phyloP scores from a whole-genome alignment of 2,113 vertebrate genomes.

The Cricetomys ansorgei region DNA sequence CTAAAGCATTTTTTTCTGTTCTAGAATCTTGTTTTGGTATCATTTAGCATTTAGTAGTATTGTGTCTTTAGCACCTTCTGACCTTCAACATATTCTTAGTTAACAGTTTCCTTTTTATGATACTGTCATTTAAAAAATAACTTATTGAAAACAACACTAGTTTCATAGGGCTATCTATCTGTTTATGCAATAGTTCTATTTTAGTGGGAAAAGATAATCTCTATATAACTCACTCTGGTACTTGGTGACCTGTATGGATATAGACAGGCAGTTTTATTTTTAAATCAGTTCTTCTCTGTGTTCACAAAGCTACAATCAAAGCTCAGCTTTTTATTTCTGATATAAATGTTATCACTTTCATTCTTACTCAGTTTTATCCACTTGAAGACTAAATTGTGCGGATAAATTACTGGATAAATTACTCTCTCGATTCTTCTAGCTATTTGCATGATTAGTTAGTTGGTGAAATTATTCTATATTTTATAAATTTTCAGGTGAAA shows the following conservation, averaged over 20 bases:
- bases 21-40: background rate
- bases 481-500: background rate
- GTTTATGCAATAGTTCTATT: background rate
- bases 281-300: background rate
- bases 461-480: background rate
- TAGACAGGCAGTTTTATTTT: background rate
- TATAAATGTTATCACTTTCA: background rate
- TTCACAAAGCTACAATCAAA: background rate
- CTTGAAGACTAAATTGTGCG: background rate
- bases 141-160: background rate
- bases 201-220: background rate
- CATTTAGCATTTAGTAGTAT: background rate
- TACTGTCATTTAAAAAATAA: background rate
- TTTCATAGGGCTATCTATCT: background rate
- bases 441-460: background rate
- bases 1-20: background rate
- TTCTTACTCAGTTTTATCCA: background rate
- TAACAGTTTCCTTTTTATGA: background rate
- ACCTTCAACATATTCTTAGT: background rate
- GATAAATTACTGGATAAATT: background rate
- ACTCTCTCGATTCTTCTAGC: background rate
- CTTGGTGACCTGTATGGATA: background rate
- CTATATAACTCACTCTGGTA: background rate
- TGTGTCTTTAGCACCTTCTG: background rate
- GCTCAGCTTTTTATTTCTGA: background rate